Evolutionary conservation across 2,113 vertebrate genomes (phyloP).

Genomic region (Oreochromis spilurus): DNA sequence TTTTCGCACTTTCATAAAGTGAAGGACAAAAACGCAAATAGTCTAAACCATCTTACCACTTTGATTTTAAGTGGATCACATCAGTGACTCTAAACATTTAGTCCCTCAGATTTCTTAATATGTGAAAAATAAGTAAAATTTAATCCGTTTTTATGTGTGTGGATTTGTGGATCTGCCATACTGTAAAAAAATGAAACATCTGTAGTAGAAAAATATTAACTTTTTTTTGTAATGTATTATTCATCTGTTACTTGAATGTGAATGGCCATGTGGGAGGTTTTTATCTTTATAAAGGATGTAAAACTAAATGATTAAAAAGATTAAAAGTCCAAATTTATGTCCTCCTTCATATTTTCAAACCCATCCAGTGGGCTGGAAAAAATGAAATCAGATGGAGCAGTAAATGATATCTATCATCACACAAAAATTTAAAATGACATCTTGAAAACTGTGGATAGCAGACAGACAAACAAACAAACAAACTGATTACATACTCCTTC

Average conservation of each 20-base stretch:
- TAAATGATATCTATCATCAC: background rate
- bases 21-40: background rate
- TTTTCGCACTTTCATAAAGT: background rate
- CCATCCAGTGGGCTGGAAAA: background rate
- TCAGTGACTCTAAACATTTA: background rate
- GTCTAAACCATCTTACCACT: background rate
- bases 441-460: background rate
- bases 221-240: background rate
- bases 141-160: background rate
- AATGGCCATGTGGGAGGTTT: background rate
- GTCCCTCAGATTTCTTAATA: background rate
- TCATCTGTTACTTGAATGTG: background rate
- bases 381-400: background rate
- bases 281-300: background rate
- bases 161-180: background rate
- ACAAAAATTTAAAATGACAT: background rate
- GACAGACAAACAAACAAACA: fast-evolving
- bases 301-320: background rate
- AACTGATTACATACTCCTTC: background rate
- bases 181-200: background rate
- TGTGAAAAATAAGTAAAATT: background rate
- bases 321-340: background rate
- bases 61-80: background rate
- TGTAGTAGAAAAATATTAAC: background rate
- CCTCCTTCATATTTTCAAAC: no score